Evolutionary conservation across 2,797 vertebrate species (phyloP).

Genomic region (Chrosomus eos): DNA sequence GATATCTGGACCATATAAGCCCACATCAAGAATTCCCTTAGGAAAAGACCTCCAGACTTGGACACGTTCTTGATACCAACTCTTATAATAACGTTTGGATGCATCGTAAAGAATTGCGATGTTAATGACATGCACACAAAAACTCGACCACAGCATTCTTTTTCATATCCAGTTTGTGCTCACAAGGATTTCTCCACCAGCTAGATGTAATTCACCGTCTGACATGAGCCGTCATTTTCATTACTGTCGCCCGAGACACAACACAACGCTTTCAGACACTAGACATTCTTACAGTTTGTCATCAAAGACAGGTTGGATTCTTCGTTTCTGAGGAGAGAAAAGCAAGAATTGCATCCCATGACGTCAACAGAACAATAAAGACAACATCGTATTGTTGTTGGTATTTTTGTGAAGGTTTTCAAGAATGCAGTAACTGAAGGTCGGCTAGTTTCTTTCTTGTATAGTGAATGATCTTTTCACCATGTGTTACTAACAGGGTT

Average conservation of each 20-base stretch:
- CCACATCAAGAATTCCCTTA: not conserved
- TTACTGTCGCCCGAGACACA: constrained; percentile 4
- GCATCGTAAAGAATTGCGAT: constrained; percentile 5
- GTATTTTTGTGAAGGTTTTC: not conserved
- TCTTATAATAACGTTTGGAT: constrained; percentile 7
- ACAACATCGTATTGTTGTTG: not conserved
- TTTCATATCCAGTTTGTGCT: constrained; percentile 13
- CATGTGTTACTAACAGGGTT: not conserved
- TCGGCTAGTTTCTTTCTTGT: not conserved
- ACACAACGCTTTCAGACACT: constrained; percentile 29
- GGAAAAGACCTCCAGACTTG: not conserved
- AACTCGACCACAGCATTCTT: constrained; percentile 3
- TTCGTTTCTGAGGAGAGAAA: constrained; percentile 25
- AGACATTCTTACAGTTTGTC: not conserved
- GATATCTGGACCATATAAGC: not conserved
- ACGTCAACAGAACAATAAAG: not conserved
- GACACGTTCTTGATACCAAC: not conserved
- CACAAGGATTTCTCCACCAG: constrained; percentile 37
- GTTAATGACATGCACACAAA: not conserved
- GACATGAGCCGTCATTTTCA: constrained; percentile 22
- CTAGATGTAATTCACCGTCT: constrained; percentile 45
- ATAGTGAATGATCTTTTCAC: constrained; percentile 11
- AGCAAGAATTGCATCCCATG: not conserved
- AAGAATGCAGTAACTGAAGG: not conserved
- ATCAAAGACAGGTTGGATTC: constrained; percentile 24